Conservation (phyloP, 2,797 vertebrate genomes). For the Limnodromus scolopaceus region DNA sequence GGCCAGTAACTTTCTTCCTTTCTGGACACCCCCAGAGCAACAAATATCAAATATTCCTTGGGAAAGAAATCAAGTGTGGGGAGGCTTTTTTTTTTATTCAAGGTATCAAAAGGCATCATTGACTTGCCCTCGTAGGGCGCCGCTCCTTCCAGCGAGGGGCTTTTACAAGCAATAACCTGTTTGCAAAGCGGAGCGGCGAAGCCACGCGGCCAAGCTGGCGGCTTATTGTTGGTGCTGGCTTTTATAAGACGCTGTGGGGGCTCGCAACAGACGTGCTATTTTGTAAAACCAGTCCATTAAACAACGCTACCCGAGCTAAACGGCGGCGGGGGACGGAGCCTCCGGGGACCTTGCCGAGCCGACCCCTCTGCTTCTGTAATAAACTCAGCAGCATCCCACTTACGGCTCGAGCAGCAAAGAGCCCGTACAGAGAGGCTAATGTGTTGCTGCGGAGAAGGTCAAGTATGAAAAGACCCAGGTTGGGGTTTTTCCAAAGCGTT, state of each 20-base stretch:
- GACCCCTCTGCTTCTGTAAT: background rate
- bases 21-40: slow-evolving; percentile 50
- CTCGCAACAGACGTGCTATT: background rate
- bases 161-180: slow-evolving; percentile 59
- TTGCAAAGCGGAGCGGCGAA: background rate
- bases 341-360: background rate
- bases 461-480: background rate
- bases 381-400: slow-evolving; percentile 43
- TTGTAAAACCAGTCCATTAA: slow-evolving; percentile 62
- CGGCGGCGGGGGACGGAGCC: background rate
- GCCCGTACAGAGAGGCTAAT: background rate
- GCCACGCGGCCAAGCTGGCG: background rate
- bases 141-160: background rate
- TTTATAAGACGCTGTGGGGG: slow-evolving; percentile 41
- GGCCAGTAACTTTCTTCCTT: slow-evolving; percentile 58
- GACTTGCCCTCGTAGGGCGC: background rate
- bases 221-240: background rate
- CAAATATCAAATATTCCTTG: slow-evolving; percentile 5
- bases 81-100: background rate
- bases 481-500: background rate
- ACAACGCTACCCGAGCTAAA: background rate
- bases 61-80: background rate
- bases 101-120: background rate
- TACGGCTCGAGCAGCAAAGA: background rate
- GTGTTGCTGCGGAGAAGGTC: background rate